Evolutionary conservation across 2,113 vertebrate species (phyloP).

Genomic region (Indicator maculatus): DNA sequence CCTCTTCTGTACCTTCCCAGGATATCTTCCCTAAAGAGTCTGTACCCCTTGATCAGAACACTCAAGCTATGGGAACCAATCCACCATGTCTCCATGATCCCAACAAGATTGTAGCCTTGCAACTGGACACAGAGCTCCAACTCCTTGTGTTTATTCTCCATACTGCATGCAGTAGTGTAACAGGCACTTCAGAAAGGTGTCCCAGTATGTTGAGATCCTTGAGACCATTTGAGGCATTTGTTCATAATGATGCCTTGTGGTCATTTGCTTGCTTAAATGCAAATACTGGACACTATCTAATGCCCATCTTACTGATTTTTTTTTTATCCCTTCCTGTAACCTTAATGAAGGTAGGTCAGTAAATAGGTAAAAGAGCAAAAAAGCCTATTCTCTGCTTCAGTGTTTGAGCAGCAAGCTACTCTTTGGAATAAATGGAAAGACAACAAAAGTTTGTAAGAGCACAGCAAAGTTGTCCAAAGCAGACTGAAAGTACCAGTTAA

Average conservation of each 20-base stretch:
- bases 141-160: too few species aligned
- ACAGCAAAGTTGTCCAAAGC: background rate
- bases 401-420: background rate
- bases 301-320: background rate
- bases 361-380: background rate
- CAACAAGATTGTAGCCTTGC: too few species aligned
- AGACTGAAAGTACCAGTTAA: background rate
- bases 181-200: background rate
- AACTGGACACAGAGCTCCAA: too few species aligned
- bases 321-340: background rate
- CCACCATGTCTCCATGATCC: background rate
- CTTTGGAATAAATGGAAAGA: background rate
- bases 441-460: background rate
- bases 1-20: background rate
- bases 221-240: background rate
- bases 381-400: background rate
- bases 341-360: background rate
- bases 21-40: background rate
- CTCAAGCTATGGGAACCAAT: background rate
- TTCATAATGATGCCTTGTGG: background rate
- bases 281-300: background rate
- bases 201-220: rapidly evolving
- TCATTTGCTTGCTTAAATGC: background rate
- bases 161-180: background rate
- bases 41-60: background rate